Conservation (phyloP, 2,113 vertebrate genomes). For the Spermophilus dauricus region DNA sequence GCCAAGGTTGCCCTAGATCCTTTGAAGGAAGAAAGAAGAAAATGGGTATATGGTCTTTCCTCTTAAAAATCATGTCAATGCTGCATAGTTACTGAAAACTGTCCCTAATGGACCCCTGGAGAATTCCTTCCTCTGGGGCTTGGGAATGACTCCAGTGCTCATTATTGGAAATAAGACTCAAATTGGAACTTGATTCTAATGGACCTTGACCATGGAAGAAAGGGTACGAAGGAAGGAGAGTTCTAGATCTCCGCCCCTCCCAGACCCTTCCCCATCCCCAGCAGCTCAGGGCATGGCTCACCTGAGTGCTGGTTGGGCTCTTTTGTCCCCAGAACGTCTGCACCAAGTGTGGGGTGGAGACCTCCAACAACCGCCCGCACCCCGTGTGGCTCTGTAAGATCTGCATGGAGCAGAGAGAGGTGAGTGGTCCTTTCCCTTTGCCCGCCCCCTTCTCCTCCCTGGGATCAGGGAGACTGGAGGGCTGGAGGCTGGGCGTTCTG, state of each 20-base stretch:
- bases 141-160: background rate
- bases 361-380: slow-evolving; percentile 89
- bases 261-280: background rate
- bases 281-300: background rate
- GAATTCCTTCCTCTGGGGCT: background rate
- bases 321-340: slow-evolving; percentile 92
- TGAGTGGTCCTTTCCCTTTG: slow-evolving; percentile 80
- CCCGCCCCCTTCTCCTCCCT: rapidly evolving
- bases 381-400: slow-evolving; percentile 96
- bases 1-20: background rate
- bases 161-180: background rate
- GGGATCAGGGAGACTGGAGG: background rate
- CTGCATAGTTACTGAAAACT: background rate
- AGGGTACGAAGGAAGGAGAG: background rate
- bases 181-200: background rate
- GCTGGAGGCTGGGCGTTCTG: background rate
- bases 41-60: background rate
- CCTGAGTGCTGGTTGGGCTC: background rate
- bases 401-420: slow-evolving; percentile 97
- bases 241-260: background rate
- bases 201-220: background rate
- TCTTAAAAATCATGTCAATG: background rate
- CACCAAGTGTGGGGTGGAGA: slow-evolving; percentile 94
- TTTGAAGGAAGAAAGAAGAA: background rate
- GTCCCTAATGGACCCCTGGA: background rate